These are phyloP conservation scores for Corydoras maculifer DNA, from an alignment of 2,113 vertebrate genomes.

Conservation along the genomic window DNA sequence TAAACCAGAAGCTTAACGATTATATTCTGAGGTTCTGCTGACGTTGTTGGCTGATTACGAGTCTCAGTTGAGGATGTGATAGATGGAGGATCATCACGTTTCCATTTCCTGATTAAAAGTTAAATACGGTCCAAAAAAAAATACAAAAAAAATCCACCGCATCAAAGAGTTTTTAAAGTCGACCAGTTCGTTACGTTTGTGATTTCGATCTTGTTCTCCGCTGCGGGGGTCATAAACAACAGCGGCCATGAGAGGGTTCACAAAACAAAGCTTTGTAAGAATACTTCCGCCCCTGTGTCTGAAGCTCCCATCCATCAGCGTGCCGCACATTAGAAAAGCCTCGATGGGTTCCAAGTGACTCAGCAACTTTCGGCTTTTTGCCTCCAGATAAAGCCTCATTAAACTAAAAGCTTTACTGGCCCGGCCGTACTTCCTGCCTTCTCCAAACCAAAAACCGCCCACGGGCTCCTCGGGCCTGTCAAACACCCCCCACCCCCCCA, in stretches of 20 bases:
- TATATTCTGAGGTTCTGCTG: too few relatives aligned
- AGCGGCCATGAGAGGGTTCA: too few relatives aligned
- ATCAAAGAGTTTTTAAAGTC: too few relatives aligned
- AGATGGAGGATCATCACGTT: too few relatives aligned
- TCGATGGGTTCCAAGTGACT: slow-evolving; percentile 54
- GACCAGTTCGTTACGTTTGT: too few relatives aligned
- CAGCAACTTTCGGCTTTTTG: slow-evolving; percentile 54
- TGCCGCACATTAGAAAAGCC: slow-evolving; percentile 35
- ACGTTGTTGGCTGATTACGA: too few relatives aligned
- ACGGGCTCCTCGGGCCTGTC: slow-evolving; percentile 41
- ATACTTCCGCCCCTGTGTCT: slow-evolving; percentile 14
- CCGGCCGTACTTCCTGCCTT: slow-evolving; percentile 43
- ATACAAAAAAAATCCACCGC: too few relatives aligned
- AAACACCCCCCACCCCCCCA: slow-evolving; percentile 24
- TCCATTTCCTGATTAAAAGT: too few relatives aligned
- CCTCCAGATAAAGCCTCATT: slow-evolving; percentile 74
- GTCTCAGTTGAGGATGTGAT: too few relatives aligned
- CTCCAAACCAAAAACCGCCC: slow-evolving; percentile 59
- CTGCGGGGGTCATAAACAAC: background rate
- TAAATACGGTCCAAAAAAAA: too few relatives aligned
- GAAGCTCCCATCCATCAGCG: slow-evolving; percentile 36
- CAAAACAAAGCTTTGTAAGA: background rate
- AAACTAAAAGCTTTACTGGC: slow-evolving; percentile 82
- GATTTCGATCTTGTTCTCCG: background rate
- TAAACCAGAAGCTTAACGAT: too few relatives aligned